Base-by-base conservation (phyloP, 2,888 invertebrate genomes). In the Lacanobia wlatinum region DNA sequence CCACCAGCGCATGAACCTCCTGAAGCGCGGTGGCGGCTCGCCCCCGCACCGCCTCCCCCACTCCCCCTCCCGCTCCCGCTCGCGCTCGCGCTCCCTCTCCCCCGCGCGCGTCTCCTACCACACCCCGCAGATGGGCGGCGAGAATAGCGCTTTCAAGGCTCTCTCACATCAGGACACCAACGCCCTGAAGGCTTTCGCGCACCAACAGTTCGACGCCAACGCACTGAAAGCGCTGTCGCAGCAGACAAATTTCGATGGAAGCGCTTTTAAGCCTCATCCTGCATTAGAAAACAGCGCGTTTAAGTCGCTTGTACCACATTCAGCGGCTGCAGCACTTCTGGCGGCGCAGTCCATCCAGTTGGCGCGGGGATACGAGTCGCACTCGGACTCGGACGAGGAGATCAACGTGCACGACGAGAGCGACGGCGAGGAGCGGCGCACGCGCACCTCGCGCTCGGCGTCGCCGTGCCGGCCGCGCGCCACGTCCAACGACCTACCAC, bases 1-100 rank as follows among this genome's bases (percentile, higher is more conserved):
- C 93, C 99, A 99, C 96, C 99, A 99, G 96, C 98, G 99, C 95
- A 98, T 99, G 98, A 98, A 98, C 96, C 97, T 98, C 91, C 97
- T 98, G 96, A 98, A 98, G 96, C 98, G 98, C 91, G 97, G 97
- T 92, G 98, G 98, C 91, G 97, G 97, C 90, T 97, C 97, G 90
- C 97, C 97, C 96, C 96, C 93, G 96, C 96, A 93, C 95, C 95
- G 94, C 93, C 92, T 93, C 85, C 94, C 94, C 82, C 97, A 96
- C 93, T 97, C 96, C 90, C 94, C 94, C 93, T 96, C 97, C 96
- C 97, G 96, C 93, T 97, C 97, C 97, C 97, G 97, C 96, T 97
- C 96, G 96, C 97, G 97, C 96, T 97, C 96, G 96, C 97, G 93
- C 96, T 97, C 94, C 93, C 96, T 94, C 92, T 96, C 96, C 95